Conservation (phyloP, 2,797 vertebrate species). For the Babyrousa celebensis region DNA sequence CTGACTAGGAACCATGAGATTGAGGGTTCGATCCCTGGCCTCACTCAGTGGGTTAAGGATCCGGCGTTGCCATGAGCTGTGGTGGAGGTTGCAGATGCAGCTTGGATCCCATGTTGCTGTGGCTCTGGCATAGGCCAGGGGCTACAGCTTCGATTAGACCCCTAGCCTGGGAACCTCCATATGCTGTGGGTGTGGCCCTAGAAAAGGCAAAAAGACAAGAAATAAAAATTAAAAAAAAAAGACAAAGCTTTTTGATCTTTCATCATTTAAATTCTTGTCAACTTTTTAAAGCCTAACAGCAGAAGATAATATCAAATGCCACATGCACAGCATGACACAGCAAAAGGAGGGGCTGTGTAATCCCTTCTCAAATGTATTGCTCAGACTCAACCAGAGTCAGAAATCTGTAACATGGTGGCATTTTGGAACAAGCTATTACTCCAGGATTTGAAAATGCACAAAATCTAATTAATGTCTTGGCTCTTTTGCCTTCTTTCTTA, state of each 20-base stretch:
- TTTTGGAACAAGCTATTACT: background rate
- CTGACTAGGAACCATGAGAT: too few species aligned
- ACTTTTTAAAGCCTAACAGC: background rate
- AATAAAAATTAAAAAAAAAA: too few species aligned
- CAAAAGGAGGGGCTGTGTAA: background rate
- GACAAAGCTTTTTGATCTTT: background rate
- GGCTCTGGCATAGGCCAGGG: too few species aligned
- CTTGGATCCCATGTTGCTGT: too few species aligned
- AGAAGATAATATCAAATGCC: background rate
- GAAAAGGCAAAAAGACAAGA: too few species aligned
- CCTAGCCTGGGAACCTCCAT: too few species aligned
- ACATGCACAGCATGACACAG: background rate
- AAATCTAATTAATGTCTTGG: background rate
- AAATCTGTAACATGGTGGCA: background rate
- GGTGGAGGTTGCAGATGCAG: too few species aligned
- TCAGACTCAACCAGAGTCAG: background rate
- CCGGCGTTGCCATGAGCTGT: too few species aligned
- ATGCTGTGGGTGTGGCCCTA: too few species aligned
- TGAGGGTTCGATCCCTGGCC: too few species aligned
- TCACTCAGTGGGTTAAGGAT: too few species aligned
- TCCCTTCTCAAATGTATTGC: background rate
- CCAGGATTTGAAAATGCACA: slow-evolving; percentile 39
- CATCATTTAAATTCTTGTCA: background rate
- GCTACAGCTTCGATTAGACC: too few species aligned
- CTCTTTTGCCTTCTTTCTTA: background rate